Evolutionary conservation across 2,888 invertebrate genomes (phyloP).

Genomic region (Carabus problematicus): DNA sequence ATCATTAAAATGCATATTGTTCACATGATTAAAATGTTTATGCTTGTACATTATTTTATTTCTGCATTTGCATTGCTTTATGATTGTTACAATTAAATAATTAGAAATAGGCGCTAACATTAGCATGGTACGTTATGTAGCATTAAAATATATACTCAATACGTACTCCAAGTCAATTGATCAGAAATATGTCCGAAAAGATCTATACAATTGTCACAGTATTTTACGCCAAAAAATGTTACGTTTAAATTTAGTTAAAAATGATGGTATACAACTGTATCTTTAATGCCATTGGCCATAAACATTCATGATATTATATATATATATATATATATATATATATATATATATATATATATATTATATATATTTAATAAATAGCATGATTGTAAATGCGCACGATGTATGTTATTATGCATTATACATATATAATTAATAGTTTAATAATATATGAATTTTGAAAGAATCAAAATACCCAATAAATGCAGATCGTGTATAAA

Average conservation of each 20-base stretch:
- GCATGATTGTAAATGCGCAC: too few relatives aligned
- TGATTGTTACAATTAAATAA: background rate
- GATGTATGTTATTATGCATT: too few relatives aligned
- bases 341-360: too few relatives aligned
- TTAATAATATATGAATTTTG: too few relatives aligned
- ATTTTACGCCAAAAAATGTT: background rate
- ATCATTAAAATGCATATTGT: too few relatives aligned
- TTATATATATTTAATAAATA: too few relatives aligned
- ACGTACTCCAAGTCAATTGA: background rate
- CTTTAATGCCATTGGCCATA: background rate
- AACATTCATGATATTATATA: background rate
- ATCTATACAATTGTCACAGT: background rate
- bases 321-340: too few relatives aligned
- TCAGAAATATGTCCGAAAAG: background rate
- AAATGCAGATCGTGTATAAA: too few relatives aligned
- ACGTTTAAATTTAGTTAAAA: background rate
- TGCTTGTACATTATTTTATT: background rate
- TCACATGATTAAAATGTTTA: too few relatives aligned
- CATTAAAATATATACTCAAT: background rate
- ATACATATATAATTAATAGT: too few relatives aligned
- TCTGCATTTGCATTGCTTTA: constrained; percentile 4
- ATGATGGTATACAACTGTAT: background rate
- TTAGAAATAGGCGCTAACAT: background rate
- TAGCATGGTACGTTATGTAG: background rate
- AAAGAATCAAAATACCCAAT: too few relatives aligned